These are phyloP conservation scores for Genyomyrus donnyi DNA, from an alignment of 2,113 vertebrate species.

Conservation along the genomic window DNA sequence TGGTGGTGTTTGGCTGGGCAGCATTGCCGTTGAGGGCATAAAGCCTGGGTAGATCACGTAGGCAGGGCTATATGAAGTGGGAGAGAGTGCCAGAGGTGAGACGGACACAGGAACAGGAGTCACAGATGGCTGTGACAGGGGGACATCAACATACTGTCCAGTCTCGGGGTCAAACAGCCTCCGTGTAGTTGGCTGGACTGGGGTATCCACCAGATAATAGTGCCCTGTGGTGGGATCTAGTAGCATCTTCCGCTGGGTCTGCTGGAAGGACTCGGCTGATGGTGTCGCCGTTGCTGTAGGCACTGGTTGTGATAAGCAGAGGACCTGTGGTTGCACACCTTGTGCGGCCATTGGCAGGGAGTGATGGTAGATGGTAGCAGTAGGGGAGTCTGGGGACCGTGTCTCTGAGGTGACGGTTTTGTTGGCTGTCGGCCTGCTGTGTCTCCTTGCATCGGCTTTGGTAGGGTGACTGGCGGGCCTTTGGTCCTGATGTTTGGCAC, in stretches of 20 bases:
- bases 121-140: slow-evolving; percentile 57
- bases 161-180: slow-evolving; percentile 89
- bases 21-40: slow-evolving; percentile 59
- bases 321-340: slow-evolving; percentile 50
- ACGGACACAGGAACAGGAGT: slow-evolving; percentile 53
- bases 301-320: slow-evolving; percentile 66
- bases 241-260: slow-evolving; percentile 84
- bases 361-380: slow-evolving; percentile 61
- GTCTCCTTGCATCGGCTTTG: slow-evolving; percentile 35
- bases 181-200: slow-evolving; percentile 68
- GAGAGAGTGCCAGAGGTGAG: slow-evolving; percentile 52
- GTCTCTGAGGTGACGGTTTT: slow-evolving; percentile 46
- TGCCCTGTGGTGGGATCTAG: slow-evolving; percentile 87
- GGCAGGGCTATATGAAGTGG: slow-evolving; percentile 62
- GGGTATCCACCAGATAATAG: slow-evolving; percentile 88
- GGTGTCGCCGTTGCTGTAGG: slow-evolving; percentile 40
- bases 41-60: slow-evolving; percentile 86
- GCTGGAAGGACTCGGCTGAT: slow-evolving; percentile 41
- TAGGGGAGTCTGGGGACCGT: slow-evolving; percentile 44
- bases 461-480: slow-evolving; percentile 13
- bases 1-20: slow-evolving; percentile 32
- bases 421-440: slow-evolving; percentile 34
- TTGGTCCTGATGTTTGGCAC: slow-evolving; percentile 35
- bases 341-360: slow-evolving; percentile 39
- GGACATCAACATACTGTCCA: slow-evolving; percentile 90